Percentiles rank a stretch among this genome's conserved stretches.
Evolutionary conservation across 1,140 invertebrate genomes (phyloP).

Genomic region (Neodiprion pinetum): DNA sequence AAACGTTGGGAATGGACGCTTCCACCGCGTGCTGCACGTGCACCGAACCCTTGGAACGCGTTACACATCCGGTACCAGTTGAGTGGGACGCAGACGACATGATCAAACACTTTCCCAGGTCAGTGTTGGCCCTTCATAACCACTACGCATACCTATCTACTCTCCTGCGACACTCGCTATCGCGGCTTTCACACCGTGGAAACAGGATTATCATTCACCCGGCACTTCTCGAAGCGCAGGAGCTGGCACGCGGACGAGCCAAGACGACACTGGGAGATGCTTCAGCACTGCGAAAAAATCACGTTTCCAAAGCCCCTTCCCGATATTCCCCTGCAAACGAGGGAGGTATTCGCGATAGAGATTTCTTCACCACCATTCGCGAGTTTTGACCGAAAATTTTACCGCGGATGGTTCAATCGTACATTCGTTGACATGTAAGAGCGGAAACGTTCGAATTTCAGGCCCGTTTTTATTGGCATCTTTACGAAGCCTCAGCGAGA

Average conservation of each 20-base stretch:
- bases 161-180: not conserved
- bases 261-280: slow-evolving; percentile 32
- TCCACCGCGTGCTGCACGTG: not conserved
- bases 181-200: not conserved
- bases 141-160: not conserved
- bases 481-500: slow-evolving; percentile 29
- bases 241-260: slow-evolving; percentile 17
- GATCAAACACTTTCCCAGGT: slow-evolving; percentile 5
- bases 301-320: slow-evolving; percentile 31
- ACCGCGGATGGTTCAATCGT: slow-evolving; percentile 11
- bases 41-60: not conserved
- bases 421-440: slow-evolving; percentile 19
- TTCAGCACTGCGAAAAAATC: slow-evolving; percentile 30
- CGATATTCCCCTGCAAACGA: slow-evolving; percentile 37
- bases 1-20: not conserved
- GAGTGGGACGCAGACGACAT: not conserved
- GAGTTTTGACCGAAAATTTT: not conserved
- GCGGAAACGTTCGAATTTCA: slow-evolving; percentile 27
- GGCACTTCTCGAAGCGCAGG: slow-evolving; percentile 11
- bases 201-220: not conserved
- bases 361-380: not conserved
- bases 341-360: slow-evolving; percentile 25
- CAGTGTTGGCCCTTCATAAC: not conserved
- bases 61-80: not conserved
- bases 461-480: slow-evolving; percentile 41